Conservation (phyloP, 2,888 invertebrate genomes). For the Nebria brevicollis region DNA sequence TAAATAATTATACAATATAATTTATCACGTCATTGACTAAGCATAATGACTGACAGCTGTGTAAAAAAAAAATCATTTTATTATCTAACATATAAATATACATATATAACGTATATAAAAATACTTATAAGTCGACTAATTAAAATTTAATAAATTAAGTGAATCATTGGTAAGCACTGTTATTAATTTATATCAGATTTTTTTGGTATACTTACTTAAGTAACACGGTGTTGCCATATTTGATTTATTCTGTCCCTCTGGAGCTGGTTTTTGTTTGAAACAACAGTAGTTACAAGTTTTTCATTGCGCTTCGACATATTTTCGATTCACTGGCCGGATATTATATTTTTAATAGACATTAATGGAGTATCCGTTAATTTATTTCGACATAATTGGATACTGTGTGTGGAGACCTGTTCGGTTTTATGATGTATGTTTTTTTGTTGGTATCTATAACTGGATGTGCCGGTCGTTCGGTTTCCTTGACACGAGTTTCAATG, state of each 20-base stretch:
- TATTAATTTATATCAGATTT: slow-evolving; percentile 11
- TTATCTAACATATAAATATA: background rate
- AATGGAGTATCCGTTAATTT: slow-evolving; percentile 42
- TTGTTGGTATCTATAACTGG: background rate
- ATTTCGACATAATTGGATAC: slow-evolving; percentile 24
- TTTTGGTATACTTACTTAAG: slow-evolving; percentile 9
- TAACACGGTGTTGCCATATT: slow-evolving; percentile 16
- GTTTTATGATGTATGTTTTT: slow-evolving; percentile 5
- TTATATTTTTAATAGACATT: slow-evolving; percentile 41
- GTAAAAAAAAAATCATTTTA: background rate
- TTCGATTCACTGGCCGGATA: slow-evolving; percentile 32
- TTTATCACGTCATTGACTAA: too few species aligned
- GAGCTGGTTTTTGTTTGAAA: slow-evolving; percentile 12
- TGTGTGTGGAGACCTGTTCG: slow-evolving; percentile 4
- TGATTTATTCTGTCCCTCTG: slow-evolving; percentile 33
- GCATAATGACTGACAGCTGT: background rate
- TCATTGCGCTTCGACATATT: background rate
- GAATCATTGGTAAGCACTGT: slow-evolving; percentile 31
- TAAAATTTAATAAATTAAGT: slow-evolving; percentile 43
- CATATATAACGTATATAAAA: too few species aligned
- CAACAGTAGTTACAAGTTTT: slow-evolving; percentile 21
- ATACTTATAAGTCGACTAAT: slow-evolving; percentile 23
- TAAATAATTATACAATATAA: too few species aligned
- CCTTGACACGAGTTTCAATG: background rate
- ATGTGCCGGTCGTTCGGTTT: background rate